These are phyloP conservation scores for Myripristis jacobus DNA, from an alignment of 2,797 vertebrate genomes.

Conservation along the genomic window DNA sequence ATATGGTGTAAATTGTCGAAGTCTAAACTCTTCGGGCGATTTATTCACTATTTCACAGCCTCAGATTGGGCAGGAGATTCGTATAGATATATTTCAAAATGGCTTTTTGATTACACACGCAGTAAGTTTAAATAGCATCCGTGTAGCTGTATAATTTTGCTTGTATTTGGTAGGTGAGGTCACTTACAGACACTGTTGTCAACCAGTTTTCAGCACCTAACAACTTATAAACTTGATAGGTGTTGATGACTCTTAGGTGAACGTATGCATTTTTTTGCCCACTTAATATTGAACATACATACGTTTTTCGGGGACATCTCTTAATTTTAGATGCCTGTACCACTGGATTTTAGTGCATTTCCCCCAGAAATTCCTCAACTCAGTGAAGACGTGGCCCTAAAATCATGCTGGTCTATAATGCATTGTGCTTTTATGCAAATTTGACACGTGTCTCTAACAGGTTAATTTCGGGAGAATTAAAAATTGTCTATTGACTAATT, in stretches of 20 bases:
- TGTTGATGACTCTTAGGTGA: constrained; percentile 27
- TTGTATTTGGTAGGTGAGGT: constrained; percentile 47
- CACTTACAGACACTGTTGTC: constrained; percentile 41
- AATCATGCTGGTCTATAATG: constrained; percentile 11
- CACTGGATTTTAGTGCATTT: constrained; percentile 10
- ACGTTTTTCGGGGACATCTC: constrained; percentile 20
- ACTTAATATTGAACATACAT: constrained; percentile 40
- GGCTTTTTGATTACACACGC: constrained; percentile 18
- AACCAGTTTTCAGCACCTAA: constrained; percentile 32
- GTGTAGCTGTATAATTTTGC: constrained; percentile 42
- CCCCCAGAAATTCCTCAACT: constrained; percentile 6
- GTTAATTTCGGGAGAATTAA: constrained; percentile 16
- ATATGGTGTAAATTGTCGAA: constrained; percentile 57
- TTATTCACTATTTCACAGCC: constrained; percentile 59
- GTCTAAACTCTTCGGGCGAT: constrained; percentile 38
- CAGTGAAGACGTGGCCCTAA: constrained; percentile 24
- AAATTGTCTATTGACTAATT: constrained; percentile 18
- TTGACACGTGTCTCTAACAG: constrained; percentile 9
- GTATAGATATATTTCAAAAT: constrained; percentile 48
- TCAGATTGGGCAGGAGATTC: constrained; percentile 60
- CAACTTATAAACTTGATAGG: constrained; percentile 37
- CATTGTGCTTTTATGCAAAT: constrained; percentile 10
- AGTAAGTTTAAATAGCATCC: constrained; percentile 32
- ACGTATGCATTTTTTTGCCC: constrained; percentile 30
- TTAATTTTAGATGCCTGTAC: neutral